Evolutionary conservation across 2,888 invertebrate species (phyloP).

Genomic region (Hypercompe scribonia): DNA sequence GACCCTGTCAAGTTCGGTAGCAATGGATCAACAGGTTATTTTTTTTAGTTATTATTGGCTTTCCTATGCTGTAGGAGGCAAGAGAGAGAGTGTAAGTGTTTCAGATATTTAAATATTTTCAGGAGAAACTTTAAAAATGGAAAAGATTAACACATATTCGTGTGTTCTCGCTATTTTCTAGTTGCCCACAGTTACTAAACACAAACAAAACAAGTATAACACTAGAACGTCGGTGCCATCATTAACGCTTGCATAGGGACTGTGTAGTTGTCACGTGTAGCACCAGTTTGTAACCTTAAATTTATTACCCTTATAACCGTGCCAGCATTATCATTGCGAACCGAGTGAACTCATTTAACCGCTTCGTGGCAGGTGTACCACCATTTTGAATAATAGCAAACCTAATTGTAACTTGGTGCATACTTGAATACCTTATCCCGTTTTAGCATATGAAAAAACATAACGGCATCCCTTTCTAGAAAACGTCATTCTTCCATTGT

Average conservation of each 20-base stretch:
- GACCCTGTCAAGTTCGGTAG: neutral
- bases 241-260: constrained; percentile 39
- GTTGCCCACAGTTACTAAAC: neutral
- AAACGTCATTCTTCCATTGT: constrained; percentile 35
- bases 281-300: constrained; percentile 30
- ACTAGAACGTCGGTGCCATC: constrained; percentile 10
- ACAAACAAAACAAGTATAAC: neutral
- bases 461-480: constrained; percentile 35
- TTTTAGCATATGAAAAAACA: constrained; percentile 19
- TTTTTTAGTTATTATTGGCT: neutral
- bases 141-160: neutral
- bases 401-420: constrained; percentile 39
- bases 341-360: constrained; percentile 31
- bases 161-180: neutral
- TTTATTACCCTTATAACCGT: constrained; percentile 6
- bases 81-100: neutral
- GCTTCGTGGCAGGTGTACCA: constrained; percentile 48
- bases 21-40: neutral
- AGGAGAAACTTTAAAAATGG: neutral
- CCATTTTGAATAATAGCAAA: constrained; percentile 35
- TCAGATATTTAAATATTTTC: neutral
- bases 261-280: constrained; percentile 31
- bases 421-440: constrained; percentile 35
- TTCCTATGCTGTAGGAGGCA: no score
- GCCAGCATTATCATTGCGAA: constrained; percentile 9